Evolutionary conservation across 30 jellyfish, hydroid and myxozoan species (phyloP).

Genomic region (Hydractinia symbiolongicarpus): DNA sequence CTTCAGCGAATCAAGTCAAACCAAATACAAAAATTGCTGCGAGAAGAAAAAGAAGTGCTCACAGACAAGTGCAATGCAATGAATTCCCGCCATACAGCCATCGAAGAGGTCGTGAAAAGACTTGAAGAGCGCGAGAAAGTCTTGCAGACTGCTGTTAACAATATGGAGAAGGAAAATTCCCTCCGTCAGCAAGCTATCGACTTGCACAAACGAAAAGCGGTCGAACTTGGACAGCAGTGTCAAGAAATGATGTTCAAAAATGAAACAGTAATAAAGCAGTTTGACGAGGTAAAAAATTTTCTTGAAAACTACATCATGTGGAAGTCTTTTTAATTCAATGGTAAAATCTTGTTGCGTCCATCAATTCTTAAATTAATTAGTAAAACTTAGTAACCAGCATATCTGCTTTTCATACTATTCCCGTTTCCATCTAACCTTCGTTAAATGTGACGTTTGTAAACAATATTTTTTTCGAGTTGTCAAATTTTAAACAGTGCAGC

Average conservation of each 20-base stretch:
- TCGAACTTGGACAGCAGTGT: slow-evolving; percentile 66
- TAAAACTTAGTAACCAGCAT: too few species aligned
- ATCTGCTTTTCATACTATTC: too few species aligned
- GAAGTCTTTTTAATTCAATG: neutral
- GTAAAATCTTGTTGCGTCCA: neutral
- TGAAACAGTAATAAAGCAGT: slow-evolving; percentile 62
- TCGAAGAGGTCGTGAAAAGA: slow-evolving; percentile 76
- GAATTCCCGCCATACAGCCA: slow-evolving; percentile 55
- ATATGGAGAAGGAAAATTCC: slow-evolving; percentile 73
- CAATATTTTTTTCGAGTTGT: too few species aligned
- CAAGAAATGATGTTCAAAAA: slow-evolving; percentile 61
- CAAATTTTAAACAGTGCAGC: too few species aligned
- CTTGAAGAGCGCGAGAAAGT: slow-evolving; percentile 87
- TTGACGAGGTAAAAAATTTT: slow-evolving; percentile 45
- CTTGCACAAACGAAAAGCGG: slow-evolving; percentile 80
- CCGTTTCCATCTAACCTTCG: too few species aligned
- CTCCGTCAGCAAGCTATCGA: slow-evolving; percentile 87
- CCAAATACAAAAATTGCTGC: slow-evolving; percentile 80
- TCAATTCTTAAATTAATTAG: neutral
- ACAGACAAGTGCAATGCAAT: slow-evolving; percentile 57
- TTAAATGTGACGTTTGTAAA: too few species aligned
- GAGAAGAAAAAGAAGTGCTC: slow-evolving; percentile 85
- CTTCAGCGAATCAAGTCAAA: slow-evolving; percentile 84
- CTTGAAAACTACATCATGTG: neutral
- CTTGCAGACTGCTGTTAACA: slow-evolving; percentile 67